Evolutionary conservation across 2,888 invertebrate species (phyloP), one percentile per base, ranked within the genome.

Genomic region (Meganola albula): DNA sequence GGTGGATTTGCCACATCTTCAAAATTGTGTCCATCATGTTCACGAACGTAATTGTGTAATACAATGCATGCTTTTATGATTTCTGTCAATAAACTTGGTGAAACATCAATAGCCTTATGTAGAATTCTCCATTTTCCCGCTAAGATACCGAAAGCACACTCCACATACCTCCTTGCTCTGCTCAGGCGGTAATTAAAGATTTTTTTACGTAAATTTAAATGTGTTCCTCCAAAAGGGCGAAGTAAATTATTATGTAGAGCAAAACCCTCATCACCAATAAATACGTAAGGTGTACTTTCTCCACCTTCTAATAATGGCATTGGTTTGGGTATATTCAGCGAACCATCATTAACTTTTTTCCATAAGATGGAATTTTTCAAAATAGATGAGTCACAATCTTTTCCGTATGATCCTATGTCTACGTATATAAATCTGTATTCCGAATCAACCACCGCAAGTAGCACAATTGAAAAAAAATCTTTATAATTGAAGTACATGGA

Each of bases 11-110:
- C 40, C 49, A 42, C 44, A 46, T 47, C 44, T 47, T 44, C 49
- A 47, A 47, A 42, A 42, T 44, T 46, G 38, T 47, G 44, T 44
- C 48, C 43, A 44, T 45, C 50, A 41, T 40, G 21, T 44, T 40
- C 38, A 41, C 46, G 45, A 33, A 47, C 51, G 11, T 44, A 51
- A 48, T 46, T 48, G 40, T 51, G 48, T 44, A 51, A 39, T 44
- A 40, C 37, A 24, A 33, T 33, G 32, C 32, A 33, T 33, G 32
- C 27, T 27, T 33, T 33, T 33, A 33, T 32, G 24, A 43, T 39
- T 29, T 42, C 33, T 31, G 31, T 36, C 28, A 37, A 32, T 37
- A 48, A 41, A 40, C 38, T 37, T 37, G 42, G 34, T 37, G 37
- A 36, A 40, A 48, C 45, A 45, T 43, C 35, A 39, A 48, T 43